Conservation (phyloP, 2,888 invertebrate genomes). For the Dynastes tityus region DNA sequence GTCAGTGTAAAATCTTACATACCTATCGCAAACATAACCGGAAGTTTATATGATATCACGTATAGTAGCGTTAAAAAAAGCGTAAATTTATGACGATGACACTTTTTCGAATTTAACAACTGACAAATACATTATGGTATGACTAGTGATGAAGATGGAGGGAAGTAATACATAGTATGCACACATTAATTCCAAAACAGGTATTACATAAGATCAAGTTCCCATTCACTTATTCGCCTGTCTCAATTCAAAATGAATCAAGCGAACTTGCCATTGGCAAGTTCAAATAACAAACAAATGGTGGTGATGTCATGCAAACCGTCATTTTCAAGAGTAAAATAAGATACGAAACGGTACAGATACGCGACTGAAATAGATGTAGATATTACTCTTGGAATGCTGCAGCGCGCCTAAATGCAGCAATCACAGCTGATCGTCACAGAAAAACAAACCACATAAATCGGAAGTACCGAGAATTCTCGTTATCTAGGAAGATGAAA, state of each 20-base stretch:
- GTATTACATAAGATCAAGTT: constrained; percentile 47
- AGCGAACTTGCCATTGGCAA: constrained; percentile 46
- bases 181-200: constrained; percentile 42
- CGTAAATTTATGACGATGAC: constrained; percentile 11
- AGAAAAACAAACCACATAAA: constrained; percentile 30
- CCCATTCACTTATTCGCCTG: constrained; percentile 45
- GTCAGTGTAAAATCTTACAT: constrained; percentile 5
- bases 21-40: constrained; percentile 14
- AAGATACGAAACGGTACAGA: neutral
- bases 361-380: constrained; percentile 2
- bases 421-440: constrained; percentile 36
- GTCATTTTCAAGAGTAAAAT: constrained; percentile 37
- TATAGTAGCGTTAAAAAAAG: neutral
- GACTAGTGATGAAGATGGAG: constrained; percentile 28
- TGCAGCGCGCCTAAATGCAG: constrained; percentile 39
- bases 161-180: constrained; percentile 26
- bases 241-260: constrained; percentile 31
- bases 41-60: constrained; percentile 21
- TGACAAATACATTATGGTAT: neutral
- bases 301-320: constrained; percentile 45
- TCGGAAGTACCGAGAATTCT: too few species aligned
- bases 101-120: constrained; percentile 13
- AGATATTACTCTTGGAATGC: constrained; percentile 9
- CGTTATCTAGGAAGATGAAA: too few species aligned
- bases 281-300: constrained; percentile 45